Evolutionary conservation across 1,140 invertebrate species (phyloP), one percentile per base, ranked within the genome.

Genomic region (Aculops lycopersici): DNA sequence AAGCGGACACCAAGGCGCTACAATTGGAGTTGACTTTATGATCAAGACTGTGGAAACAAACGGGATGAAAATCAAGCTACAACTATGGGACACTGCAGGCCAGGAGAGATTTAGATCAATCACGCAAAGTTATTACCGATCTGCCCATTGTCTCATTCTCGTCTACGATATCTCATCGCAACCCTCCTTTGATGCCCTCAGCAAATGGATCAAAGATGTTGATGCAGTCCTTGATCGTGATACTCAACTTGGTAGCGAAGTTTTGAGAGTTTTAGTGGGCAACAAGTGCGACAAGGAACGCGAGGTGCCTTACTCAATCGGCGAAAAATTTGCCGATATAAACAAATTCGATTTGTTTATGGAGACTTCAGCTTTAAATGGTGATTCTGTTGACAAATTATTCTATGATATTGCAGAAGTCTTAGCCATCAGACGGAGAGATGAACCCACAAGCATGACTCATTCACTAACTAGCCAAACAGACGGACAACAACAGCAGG

Each of bases 1-100:
- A n/a, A 42, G 19, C 8, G 16, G 24, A 19, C 13, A 14, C 31
- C 88, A 95, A 65, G 88, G 88, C 41, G 88, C 84, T 44, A 97
- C 90, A 2, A 97, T 97, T 50, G 90, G 90, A 42, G 90, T 97
- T 13, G 90, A 97, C 66, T 97, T 97, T 55, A 94, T 92, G 71
- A 95, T 97, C 52, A 94, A 95, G 63, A 95, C 86, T 43, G 73
- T 97, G 8, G 78, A 88, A 63, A 76, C 97, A 43, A 86, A 95
- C 56, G 84, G 84, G 54, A 88, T 94, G 63, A 36, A 38, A 36
- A 41, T 69, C 45, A 56, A 88, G 78, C 64, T 95, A 43, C 81
- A 88, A 68, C 90, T 95, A 51, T 94, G 84, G 84, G 86, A 95
- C 55, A 90, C 81, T 24, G 83, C 81, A 14, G 83, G 88, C 0